Evolutionary conservation across 2,888 invertebrate genomes (phyloP).

Genomic region (Augochlorella aurata): DNA sequence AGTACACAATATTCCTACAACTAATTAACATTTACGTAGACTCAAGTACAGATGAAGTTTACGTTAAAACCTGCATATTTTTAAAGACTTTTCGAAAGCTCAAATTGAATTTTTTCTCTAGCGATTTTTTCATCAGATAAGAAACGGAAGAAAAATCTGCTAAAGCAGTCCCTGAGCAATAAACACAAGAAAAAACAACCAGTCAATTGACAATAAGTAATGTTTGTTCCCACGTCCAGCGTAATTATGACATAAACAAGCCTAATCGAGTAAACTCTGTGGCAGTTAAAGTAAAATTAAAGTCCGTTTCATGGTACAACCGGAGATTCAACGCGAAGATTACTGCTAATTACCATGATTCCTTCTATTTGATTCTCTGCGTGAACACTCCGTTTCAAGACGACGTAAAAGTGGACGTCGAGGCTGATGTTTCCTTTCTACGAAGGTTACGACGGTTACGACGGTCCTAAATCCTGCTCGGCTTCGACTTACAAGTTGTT

Average conservation of each 20-base stretch:
- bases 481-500: background rate
- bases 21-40: too few species aligned
- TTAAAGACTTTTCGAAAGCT: too few species aligned
- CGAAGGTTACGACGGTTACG: conserved; percentile 19
- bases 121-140: too few species aligned
- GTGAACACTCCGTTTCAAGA: background rate
- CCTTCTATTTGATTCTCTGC: background rate
- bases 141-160: too few species aligned
- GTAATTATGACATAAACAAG: background rate
- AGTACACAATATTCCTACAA: too few species aligned
- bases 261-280: background rate
- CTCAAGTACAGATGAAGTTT: too few species aligned
- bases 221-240: background rate
- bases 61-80: too few species aligned
- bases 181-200: background rate
- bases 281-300: background rate
- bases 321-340: background rate
- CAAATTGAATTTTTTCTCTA: too few species aligned
- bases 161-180: background rate
- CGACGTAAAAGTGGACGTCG: conserved; percentile 11
- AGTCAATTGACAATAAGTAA: background rate
- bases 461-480: background rate
- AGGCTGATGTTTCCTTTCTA: conserved; percentile 25
- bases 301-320: background rate
- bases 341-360: background rate